Percentiles rank a stretch among this genome's conserved stretches.
phyloP scores from a whole-genome alignment of 1,140 invertebrate genomes.

The Scaptomyza pallida region DNA sequence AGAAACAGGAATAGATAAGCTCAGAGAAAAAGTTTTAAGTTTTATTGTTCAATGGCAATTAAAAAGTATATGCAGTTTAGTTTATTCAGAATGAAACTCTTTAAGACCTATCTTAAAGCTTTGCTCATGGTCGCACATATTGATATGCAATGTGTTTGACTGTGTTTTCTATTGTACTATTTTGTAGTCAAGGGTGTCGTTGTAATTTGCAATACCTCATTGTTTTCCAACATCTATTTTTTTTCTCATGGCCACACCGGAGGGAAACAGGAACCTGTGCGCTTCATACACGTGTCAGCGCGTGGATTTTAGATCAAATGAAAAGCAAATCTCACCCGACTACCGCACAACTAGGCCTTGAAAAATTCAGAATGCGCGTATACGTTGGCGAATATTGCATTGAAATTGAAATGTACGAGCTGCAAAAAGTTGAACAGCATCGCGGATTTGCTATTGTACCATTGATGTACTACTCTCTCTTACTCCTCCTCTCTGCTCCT shows the following conservation, averaged over 20 bases:
- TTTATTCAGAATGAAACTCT: no score
- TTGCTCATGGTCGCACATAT: no score
- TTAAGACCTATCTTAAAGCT: not conserved
- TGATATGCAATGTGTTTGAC: not conserved
- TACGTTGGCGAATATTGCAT: slow-evolving; percentile 15
- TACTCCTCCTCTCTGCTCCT: no score
- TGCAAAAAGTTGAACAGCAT: slow-evolving; percentile 57
- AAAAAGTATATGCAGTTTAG: no score
- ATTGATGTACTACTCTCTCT: not conserved
- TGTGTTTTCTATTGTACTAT: not conserved
- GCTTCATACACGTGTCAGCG: slow-evolving; percentile 13
- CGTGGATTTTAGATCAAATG: slow-evolving; percentile 42
- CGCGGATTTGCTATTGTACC: slow-evolving; percentile 68
- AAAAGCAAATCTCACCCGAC: slow-evolving; percentile 42
- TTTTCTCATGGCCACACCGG: slow-evolving; percentile 38
- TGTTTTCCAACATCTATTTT: slow-evolving; percentile 32
- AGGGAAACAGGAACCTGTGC: slow-evolving; percentile 67
- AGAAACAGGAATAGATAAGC: not conserved
- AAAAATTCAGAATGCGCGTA: slow-evolving; percentile 40
- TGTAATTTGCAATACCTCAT: slow-evolving; percentile 65
- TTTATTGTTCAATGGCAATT: no score
- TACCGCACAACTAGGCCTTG: slow-evolving; percentile 30
- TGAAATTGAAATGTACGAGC: slow-evolving; percentile 61
- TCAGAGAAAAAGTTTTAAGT: not conserved
- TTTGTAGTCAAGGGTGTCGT: slow-evolving; percentile 36